Evolutionary conservation across 2,888 invertebrate species (phyloP).

Genomic region (Diarsia brunnea): DNA sequence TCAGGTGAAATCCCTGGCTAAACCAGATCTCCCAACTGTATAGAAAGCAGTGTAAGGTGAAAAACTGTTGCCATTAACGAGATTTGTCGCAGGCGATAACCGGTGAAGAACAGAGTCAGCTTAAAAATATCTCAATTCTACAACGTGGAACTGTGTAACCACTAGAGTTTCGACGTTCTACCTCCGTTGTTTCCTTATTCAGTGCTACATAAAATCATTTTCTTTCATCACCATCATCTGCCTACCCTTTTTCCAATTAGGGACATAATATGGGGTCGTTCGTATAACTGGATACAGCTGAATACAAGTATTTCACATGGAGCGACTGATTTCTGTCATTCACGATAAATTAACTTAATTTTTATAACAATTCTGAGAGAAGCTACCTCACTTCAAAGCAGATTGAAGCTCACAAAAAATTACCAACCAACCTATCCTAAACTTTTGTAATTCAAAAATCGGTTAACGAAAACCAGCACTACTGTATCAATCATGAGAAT

Average conservation of each 20-base stretch:
- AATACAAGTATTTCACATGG: no score
- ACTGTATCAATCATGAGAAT: conserved; percentile 58
- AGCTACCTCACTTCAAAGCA: background rate
- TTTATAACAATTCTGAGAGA: no score
- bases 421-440: background rate
- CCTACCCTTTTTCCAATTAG: no score
- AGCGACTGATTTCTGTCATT: background rate
- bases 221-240: background rate
- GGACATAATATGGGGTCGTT: no score
- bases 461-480: conserved; percentile 53
- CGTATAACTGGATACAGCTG: no score
- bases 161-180: background rate
- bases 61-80: background rate
- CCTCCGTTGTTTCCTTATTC: background rate
- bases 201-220: background rate
- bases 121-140: background rate
- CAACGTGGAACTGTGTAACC: background rate
- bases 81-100: background rate
- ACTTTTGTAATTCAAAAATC: conserved; percentile 65
- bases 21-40: background rate
- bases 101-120: background rate
- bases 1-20: background rate
- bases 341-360: background rate
- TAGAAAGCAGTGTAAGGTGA: background rate
- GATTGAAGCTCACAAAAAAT: conserved; percentile 15